Evolutionary conservation across 2,888 invertebrate genomes (phyloP), one percentile per base, ranked within the genome.

Genomic region (Taphrorychus bicolor): DNA sequence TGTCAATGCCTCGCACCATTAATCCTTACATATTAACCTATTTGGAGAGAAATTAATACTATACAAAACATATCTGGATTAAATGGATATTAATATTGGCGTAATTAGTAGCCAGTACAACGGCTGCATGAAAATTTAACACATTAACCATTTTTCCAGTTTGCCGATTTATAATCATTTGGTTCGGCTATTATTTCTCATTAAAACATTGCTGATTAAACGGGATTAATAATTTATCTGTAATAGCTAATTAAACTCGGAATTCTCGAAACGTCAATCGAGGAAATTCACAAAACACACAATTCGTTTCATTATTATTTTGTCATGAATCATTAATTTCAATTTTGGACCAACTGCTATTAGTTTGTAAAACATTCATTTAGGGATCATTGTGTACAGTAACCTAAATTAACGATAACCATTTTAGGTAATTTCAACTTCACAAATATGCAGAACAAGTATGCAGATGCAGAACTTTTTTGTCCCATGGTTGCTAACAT

Each of bases 171-270:
- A 32, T 32, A 32, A 32, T 32, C 32, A 32, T 32, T 45, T 45
- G 11, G 45, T 45, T 45, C 17, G 17, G 14, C 45, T 45, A 45
- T 45, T 45, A 45, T 17, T 45, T 45, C 45, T 45, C 45, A 45
- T 45, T 45, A 45, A 45, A 45, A 45, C 45, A 11, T 45, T 16
- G 14, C 45, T 45, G 45, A 45, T 45, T 45, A 45, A 45, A 45
- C 45, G 7, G 45, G 16, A 5, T n/a, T 45, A 45, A 16, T 45
- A 14, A 45, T 45, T 45, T 17, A 45, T 45, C 17, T 7, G 32
- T 11, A 14, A 45, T 17, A 45, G 45, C 45, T 45, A 45, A 45
- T 45, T 45, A 45, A 17, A 45, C 45, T n/a, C 14, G 17, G 11
- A 32, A 32, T 32, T 32, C 32, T 32, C 32, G 1, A 32, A 32